Evolutionary conservation across 2,888 invertebrate genomes (phyloP).

Genomic region (Tortrix viridana): DNA sequence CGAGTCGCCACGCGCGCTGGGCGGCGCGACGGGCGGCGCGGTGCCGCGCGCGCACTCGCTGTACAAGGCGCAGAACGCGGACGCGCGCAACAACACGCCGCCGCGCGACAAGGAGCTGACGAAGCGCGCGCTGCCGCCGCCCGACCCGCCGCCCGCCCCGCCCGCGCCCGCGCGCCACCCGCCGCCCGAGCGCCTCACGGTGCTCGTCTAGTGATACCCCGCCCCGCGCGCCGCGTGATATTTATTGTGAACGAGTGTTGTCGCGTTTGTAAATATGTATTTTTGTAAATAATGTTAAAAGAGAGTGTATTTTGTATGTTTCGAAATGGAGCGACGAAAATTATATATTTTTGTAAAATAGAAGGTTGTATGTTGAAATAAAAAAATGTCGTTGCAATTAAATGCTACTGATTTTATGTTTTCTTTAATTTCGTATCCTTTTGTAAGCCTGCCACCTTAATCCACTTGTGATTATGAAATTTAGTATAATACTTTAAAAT

Average conservation of each 20-base stretch:
- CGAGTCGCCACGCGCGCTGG: conserved; percentile 73
- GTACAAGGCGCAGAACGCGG: conserved; percentile 93
- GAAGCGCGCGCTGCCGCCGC: conserved; percentile 86
- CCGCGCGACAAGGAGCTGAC: conserved; percentile 90
- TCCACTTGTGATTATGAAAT: too few relatives aligned
- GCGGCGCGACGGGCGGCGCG: conserved; percentile 72
- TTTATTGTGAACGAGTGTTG: conserved; percentile 64
- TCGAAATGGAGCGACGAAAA: conserved; percentile 55
- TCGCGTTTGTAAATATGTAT: conserved; percentile 71
- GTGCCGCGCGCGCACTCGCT: conserved; percentile 85
- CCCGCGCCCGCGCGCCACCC: conserved; percentile 45
- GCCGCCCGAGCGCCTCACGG: conserved; percentile 72
- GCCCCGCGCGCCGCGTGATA: conserved; percentile 41
- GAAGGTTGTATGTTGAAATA: conserved; percentile 65
- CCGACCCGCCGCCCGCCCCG: conserved; percentile 62
- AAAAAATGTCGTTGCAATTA: conserved; percentile 70
- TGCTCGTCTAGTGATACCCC: conserved; percentile 60
- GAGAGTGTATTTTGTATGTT: conserved; percentile 60
- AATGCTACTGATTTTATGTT: conserved; percentile 53
- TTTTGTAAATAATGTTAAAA: conserved; percentile 75
- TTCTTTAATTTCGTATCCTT: conserved; percentile 25
- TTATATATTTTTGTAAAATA: conserved; percentile 64
- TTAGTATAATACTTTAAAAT: too few relatives aligned
- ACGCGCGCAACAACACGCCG: conserved; percentile 93
- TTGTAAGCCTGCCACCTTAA: too few relatives aligned